Conservation (phyloP, 2,113 vertebrate genomes). For the Triplophysa rosa region DNA sequence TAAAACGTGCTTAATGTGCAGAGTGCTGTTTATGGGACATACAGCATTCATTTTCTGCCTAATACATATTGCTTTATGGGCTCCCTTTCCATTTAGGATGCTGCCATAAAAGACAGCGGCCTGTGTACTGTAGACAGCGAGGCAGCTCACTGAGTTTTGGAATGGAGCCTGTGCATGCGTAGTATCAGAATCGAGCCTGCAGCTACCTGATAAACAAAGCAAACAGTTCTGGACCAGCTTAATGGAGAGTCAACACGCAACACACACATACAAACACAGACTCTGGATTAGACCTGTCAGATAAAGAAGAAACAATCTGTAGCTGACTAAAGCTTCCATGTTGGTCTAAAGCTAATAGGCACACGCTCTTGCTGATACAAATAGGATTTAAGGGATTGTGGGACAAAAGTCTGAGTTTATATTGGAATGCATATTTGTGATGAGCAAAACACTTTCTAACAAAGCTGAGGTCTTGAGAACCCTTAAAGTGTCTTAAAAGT, state of each 20-base stretch:
- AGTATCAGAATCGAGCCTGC: slow-evolving; percentile 37
- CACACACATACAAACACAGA: slow-evolving; percentile 2
- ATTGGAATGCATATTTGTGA: no score
- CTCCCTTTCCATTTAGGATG: no score
- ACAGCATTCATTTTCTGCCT: no score
- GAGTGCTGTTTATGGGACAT: no score
- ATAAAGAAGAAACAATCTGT: slow-evolving; percentile 38
- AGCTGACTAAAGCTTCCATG: neutral
- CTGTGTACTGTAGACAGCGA: no score
- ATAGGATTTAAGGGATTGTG: neutral
- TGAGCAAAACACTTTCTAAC: no score
- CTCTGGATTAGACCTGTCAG: slow-evolving; percentile 30
- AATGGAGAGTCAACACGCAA: slow-evolving; percentile 41
- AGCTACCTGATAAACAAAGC: slow-evolving; percentile 53
- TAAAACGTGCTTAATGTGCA: no score
- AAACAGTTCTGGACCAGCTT: slow-evolving; percentile 47
- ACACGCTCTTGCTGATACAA: slow-evolving; percentile 7
- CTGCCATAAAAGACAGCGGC: no score
- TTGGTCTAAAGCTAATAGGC: slow-evolving; percentile 5
- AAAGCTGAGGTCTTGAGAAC: no score
- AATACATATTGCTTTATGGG: no score
- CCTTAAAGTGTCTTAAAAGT: no score
- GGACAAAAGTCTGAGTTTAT: neutral
- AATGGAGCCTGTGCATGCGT: neutral
- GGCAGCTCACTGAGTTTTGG: no score